Percentiles rank a stretch among this genome's conserved stretches.
These are phyloP conservation scores for Drosophila gunungcola DNA, from an alignment of 1,140 invertebrate genomes.

Conservation along the genomic window DNA sequence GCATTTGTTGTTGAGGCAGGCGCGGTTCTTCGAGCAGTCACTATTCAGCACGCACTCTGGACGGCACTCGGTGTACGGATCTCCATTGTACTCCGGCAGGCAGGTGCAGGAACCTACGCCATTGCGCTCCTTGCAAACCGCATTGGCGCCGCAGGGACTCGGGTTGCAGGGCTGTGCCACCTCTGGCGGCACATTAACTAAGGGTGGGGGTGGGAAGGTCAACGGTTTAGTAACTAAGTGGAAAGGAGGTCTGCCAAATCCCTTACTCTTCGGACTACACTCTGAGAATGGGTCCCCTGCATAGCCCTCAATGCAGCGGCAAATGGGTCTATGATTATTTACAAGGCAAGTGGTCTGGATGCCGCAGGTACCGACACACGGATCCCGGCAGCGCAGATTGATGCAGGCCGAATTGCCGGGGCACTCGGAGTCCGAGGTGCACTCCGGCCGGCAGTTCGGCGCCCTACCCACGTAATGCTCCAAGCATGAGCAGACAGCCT, in stretches of 20 bases:
- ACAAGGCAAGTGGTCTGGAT: constrained; percentile 89
- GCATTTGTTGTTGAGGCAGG: constrained; percentile 90
- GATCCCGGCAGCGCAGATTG: constrained; percentile 90
- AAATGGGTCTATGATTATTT: constrained; percentile 91
- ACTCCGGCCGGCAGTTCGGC: constrained; percentile 92
- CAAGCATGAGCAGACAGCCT: constrained; percentile 90
- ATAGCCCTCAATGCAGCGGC: constrained; percentile 89
- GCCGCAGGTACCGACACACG: constrained; percentile 91
- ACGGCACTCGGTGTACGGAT: constrained; percentile 90
- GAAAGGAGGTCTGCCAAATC: background rate
- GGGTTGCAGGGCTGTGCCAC: constrained; percentile 88
- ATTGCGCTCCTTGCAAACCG: constrained; percentile 91
- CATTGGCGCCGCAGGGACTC: constrained; percentile 92
- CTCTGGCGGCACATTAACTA: constrained; percentile 85
- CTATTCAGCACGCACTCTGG: constrained; percentile 90
- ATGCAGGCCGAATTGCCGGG: constrained; percentile 90
- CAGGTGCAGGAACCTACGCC: constrained; percentile 91
- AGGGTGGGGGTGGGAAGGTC: constrained; percentile 8
- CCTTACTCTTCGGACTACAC: constrained; percentile 86
- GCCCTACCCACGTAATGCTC: constrained; percentile 90
- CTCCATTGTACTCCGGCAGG: constrained; percentile 89
- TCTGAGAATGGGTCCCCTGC: constrained; percentile 91
- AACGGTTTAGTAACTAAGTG: constrained; percentile 17
- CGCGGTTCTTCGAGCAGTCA: constrained; percentile 89
- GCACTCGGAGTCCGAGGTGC: constrained; percentile 91